These are phyloP conservation scores for Parochlus steinenii DNA, from an alignment of 2,888 invertebrate genomes.

Conservation along the genomic window DNA sequence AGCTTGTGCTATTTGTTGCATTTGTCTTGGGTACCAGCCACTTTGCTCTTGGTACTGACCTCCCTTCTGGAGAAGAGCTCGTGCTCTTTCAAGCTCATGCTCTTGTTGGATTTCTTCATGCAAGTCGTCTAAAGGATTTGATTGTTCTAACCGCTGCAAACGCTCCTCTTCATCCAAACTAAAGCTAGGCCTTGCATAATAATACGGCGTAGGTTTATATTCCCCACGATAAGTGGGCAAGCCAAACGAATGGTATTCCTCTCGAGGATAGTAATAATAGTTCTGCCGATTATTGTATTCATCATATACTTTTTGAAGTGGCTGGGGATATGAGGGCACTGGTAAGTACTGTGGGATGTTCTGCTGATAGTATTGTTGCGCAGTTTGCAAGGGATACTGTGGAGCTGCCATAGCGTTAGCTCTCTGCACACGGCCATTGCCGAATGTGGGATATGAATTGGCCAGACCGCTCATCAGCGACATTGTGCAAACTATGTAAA, in stretches of 20 bases:
- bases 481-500: constrained; percentile 2
- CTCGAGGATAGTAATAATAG: constrained; percentile 17
- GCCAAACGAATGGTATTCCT: constrained; percentile 16
- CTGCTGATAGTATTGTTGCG: not conserved
- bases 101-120: constrained; percentile 44
- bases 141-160: constrained; percentile 20
- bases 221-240: constrained; percentile 20
- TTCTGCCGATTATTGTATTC: constrained; percentile 3
- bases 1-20: constrained; percentile 16
- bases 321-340: constrained; percentile 1
- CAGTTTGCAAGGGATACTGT: constrained; percentile 1
- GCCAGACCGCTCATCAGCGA: constrained; percentile 6
- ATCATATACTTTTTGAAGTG: constrained; percentile 8
- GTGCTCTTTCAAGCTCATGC: constrained; percentile 36
- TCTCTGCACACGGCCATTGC: constrained; percentile 10
- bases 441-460: constrained; percentile 16
- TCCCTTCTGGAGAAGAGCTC: constrained; percentile 13
- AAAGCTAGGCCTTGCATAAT: constrained; percentile 30
- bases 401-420: not conserved
- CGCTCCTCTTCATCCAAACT: constrained; percentile 30
- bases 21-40: too few relatives aligned
- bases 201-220: constrained; percentile 27
- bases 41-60: not conserved
- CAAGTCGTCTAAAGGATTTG: constrained; percentile 34
- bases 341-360: constrained; percentile 3